Percentiles rank a stretch among this genome's conserved stretches.
Evolutionary conservation across 2,888 invertebrate species (phyloP).

Genomic region (Monochamus alternatus): DNA sequence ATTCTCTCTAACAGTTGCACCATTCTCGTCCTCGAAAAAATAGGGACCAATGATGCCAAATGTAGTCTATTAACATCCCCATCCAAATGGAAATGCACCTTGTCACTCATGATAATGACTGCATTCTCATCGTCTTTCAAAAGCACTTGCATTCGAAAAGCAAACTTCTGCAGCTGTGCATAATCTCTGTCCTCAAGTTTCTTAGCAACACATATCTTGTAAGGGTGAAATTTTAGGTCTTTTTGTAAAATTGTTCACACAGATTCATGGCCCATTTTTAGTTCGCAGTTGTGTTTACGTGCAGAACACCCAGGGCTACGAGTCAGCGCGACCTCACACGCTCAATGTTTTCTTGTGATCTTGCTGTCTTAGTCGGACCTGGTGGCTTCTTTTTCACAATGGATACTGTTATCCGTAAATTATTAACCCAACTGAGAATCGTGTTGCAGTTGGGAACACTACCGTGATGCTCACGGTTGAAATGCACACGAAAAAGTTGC

Average conservation of each 20-base stretch:
- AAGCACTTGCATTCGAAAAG: slow-evolving; percentile 38
- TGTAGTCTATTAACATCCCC: slow-evolving; percentile 56
- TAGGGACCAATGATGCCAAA: slow-evolving; percentile 17
- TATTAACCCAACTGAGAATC: slow-evolving; percentile 13
- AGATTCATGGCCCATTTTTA: slow-evolving; percentile 5
- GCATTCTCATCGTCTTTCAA: slow-evolving; percentile 33
- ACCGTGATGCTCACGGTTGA: slow-evolving; percentile 28
- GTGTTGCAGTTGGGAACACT: slow-evolving; percentile 3
- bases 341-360: slow-evolving; percentile 12
- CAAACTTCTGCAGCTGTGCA: slow-evolving; percentile 35
- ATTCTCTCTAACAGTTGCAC: too few species aligned
- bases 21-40: too few species aligned
- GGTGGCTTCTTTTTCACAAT: slow-evolving; percentile 21
- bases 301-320: slow-evolving; percentile 1
- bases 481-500: slow-evolving; percentile 44
- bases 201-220: too few species aligned
- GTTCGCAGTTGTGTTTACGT: slow-evolving; percentile 4
- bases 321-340: background rate
- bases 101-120: slow-evolving; percentile 45
- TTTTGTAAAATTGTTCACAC: background rate
- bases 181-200: slow-evolving; percentile 1
- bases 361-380: slow-evolving; percentile 10
- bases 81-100: slow-evolving; percentile 54
- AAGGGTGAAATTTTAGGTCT: too few species aligned
- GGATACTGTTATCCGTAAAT: background rate